Base-by-base conservation (phyloP, 2,797 vertebrate genomes). In the Lutjanus argentimaculatus region DNA sequence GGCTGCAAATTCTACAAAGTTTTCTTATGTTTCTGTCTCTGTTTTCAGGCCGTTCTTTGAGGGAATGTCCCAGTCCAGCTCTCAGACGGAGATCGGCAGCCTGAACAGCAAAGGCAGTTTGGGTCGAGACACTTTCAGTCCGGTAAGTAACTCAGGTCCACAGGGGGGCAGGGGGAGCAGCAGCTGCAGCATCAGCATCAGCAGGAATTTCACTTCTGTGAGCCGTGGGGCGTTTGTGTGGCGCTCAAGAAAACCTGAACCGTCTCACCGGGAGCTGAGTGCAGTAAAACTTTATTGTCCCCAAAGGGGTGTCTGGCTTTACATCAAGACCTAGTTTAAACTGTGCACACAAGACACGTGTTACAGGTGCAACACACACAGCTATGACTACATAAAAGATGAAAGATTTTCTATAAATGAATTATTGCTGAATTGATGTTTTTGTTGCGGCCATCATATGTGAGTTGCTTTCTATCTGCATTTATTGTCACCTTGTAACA, bases 61-160 rank as follows among this genome's bases (percentile, higher is more conserved):
- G 94, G 98, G 98, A 48, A 98, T 99, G 97, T 99, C 98, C 61
- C 98, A 99, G 96, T 99, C 98, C 90, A 99, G 98, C 95, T 99
- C 98, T 16, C 98, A 99, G 96, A 99, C 98, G 11, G 98, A 99
- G 97, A 98, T 99, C 79, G 98, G 98, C 92, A 99, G 98, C 88
- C 95, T 99, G 93, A 98, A 99, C 95, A 98, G 98, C 95, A 98
- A 98, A 96, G 97, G 97, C 94, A 99, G 98, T 92, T 92, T 99
- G 78, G 97, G 97, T 62, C 95, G 96, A 85, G 98, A 99, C 85
- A 89, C 95, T 67, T 96, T 96, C 95, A 99, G 97, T 79, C 97
- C 97, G 68, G 98, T 99, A 94, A 97, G 98, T 95, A 55, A n/a
- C 76, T 65, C 51, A 22, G 8, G 65, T 14, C 36, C 17, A 0